Evolutionary conservation across 1,140 invertebrate species (phyloP), one percentile per base, ranked within the genome.

Genomic region (Drosophila melanica): DNA sequence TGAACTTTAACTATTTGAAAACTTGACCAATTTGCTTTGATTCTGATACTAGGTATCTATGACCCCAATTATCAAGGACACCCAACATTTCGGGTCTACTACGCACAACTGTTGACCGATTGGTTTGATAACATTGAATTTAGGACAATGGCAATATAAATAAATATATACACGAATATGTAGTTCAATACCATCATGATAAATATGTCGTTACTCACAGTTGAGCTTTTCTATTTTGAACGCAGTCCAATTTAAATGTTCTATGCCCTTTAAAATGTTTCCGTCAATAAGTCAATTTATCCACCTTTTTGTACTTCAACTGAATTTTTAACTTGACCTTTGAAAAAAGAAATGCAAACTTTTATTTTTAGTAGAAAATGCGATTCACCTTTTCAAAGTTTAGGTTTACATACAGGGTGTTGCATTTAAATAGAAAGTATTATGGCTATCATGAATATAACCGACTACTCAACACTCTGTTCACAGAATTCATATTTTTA

Each of bases 1-100:
- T 23, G 48, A 63, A 62, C 51, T 59, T 74, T 37, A 68, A 70
- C 23, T 53, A 45, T 77, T 70, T 41, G 44, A 35, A 27, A 37
- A 62, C 39, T 66, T 71, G 60, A 65, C 60, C 72, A 62, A 55
- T 50, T 62, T 51, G 18, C 45, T 42, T 45, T 54, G 30, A 60
- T 53, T 35, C 39, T 41, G 6, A 47, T 64, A 41, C 27, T 5
- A 37, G 44, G 0, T 12, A 18, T 42, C 14, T 18, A 48, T 41
- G 30, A 30, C 33, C 20, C 55, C 41, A 30, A 16, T 41, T 37
- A 55, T 54, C 65, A 77, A 75, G 75, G 75, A 65, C 71, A 18
- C 4, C 7, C 5, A 16, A 11, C 12, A 18, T 18, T 50, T 30
- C 12, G 14, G 10, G 14, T 27, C 23, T 20, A 39, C 23, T 16